Conservation (phyloP, 2,113 vertebrate species). For the Petaurus breviceps region DNA sequence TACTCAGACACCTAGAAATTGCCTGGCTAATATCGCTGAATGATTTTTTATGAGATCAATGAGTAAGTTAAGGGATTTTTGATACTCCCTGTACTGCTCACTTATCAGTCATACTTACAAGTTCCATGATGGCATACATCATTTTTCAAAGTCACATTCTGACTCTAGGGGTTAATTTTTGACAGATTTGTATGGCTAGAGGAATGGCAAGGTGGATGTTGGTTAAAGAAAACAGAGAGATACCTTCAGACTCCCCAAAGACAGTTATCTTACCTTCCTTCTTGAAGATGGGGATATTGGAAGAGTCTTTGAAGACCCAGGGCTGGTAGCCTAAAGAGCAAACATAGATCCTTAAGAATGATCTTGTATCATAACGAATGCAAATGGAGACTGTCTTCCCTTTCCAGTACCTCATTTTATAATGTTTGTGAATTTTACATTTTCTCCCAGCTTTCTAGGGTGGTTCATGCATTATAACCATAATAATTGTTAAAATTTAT, state of each 20-base stretch:
- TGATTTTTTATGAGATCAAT: neutral
- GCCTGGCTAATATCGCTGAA: neutral
- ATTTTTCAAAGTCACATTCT: neutral
- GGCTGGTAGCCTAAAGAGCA: slow-evolving; percentile 69
- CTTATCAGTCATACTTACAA: neutral
- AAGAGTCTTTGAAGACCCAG: slow-evolving; percentile 74
- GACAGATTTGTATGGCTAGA: neutral
- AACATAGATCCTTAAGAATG: slow-evolving; percentile 43
- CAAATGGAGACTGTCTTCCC: slow-evolving; percentile 16
- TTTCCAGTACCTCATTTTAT: neutral
- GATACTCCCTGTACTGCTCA: neutral
- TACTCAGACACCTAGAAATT: neutral
- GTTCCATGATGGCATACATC: neutral
- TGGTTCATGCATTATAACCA: neutral
- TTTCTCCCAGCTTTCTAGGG: neutral
- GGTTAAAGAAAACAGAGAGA: neutral
- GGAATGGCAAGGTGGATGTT: neutral
- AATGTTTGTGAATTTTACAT: neutral
- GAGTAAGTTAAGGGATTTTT: neutral
- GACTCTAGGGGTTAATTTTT: neutral
- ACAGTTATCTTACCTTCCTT: slow-evolving; percentile 73
- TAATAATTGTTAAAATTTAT: neutral
- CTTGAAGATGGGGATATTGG: slow-evolving; percentile 74
- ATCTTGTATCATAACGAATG: neutral
- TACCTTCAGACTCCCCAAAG: neutral